Evolutionary conservation across 2,113 vertebrate species (phyloP).

Genomic region (Odobenus rosmarus): DNA sequence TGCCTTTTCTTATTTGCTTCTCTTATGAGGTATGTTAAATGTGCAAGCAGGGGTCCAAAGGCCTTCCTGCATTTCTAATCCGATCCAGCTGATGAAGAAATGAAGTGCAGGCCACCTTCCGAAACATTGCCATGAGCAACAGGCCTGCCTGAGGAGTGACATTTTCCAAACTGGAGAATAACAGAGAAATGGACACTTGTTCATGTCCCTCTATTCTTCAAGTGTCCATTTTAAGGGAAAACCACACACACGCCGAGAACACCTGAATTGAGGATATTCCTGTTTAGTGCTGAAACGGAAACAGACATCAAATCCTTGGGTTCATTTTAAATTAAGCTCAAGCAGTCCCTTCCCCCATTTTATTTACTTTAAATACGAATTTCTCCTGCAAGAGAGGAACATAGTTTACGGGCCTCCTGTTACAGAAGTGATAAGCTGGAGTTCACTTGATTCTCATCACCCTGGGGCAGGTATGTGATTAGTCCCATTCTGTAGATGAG

Average conservation of each 20-base stretch:
- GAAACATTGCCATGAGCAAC: not conserved
- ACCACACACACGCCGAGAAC: not conserved
- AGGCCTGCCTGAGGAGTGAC: not conserved
- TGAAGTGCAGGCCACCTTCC: not conserved
- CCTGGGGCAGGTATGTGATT: not conserved
- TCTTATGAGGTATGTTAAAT: not conserved
- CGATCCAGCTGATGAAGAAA: not conserved
- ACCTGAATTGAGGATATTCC: not conserved
- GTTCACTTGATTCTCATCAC: not conserved
- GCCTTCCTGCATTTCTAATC: not conserved
- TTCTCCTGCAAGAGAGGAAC: not conserved
- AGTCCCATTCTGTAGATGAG: not conserved
- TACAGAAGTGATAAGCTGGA: not conserved
- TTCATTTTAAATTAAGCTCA: not conserved
- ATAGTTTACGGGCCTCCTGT: not conserved
- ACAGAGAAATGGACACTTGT: not conserved
- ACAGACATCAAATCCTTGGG: not conserved
- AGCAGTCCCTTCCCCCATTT: not conserved
- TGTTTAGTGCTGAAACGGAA: not conserved
- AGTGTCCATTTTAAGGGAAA: not conserved
- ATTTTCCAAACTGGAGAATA: accelerated
- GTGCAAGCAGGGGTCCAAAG: not conserved
- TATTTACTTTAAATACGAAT: not conserved
- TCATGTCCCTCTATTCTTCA: not conserved
- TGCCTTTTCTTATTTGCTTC: not conserved